A percentile compares a stretch with the other conserved stretches of the same genome.
Evolutionary conservation across 2,113 vertebrate genomes (phyloP).

Genomic region (Tylochromis polylepis): DNA sequence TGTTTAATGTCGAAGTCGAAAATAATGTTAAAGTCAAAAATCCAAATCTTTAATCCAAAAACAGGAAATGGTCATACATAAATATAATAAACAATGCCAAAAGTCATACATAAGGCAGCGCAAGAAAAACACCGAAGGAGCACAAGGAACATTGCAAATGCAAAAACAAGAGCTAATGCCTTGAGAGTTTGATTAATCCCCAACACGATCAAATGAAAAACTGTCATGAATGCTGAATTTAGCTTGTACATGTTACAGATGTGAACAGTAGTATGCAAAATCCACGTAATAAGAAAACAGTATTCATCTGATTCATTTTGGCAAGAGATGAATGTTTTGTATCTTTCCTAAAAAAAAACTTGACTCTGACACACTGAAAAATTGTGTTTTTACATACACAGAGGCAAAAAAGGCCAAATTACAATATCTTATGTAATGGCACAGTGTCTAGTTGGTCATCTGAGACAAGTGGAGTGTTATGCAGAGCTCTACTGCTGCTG

Average conservation of each 20-base stretch:
- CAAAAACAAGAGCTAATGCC: background rate
- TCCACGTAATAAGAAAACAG: background rate
- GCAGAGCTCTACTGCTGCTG: background rate
- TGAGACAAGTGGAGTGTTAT: background rate
- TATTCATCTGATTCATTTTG: background rate
- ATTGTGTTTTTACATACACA: background rate
- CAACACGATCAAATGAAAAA: background rate
- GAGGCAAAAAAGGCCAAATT: background rate
- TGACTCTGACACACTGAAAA: background rate
- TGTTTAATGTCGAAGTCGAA: too few species aligned
- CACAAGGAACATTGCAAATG: too few species aligned
- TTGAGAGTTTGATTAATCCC: background rate
- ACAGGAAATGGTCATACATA: too few species aligned
- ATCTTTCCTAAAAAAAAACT: background rate
- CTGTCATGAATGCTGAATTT: background rate
- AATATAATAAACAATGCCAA: too few species aligned
- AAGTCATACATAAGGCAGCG: too few species aligned
- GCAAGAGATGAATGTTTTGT: background rate
- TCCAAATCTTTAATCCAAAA: too few species aligned
- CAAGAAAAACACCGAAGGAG: too few species aligned
- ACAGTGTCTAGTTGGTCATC: background rate
- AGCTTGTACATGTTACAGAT: background rate
- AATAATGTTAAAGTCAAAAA: too few species aligned
- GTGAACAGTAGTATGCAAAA: background rate
- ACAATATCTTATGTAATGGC: background rate